These are phyloP conservation scores for Myanophis thanlyinensis DNA, from an alignment of 2,113 vertebrate genomes.

Conservation along the genomic window DNA sequence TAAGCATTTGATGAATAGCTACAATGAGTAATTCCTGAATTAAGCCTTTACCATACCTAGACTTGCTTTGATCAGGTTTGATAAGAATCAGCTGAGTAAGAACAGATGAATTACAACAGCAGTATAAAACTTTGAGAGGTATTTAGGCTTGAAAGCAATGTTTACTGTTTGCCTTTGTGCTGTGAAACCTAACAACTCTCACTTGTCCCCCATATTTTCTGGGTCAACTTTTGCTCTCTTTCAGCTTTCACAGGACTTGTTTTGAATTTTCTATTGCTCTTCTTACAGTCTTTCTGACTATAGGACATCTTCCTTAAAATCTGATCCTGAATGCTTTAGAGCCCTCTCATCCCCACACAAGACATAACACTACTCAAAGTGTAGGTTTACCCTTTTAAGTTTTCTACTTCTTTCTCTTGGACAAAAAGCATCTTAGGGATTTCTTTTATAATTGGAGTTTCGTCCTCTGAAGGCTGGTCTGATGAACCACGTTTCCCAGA, in stretches of 20 bases:
- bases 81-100: not conserved
- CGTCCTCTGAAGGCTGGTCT: not conserved
- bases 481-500: conserved; percentile 1
- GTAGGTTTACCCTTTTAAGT: conserved; percentile 43
- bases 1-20: not conserved
- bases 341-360: not conserved
- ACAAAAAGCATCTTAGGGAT: conserved; percentile 7
- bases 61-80: not conserved
- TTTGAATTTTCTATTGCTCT: not conserved
- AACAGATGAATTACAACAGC: not conserved
- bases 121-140: not conserved
- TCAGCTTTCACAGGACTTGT: not conserved
- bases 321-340: not conserved
- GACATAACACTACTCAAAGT: not conserved
- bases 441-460: conserved; percentile 15
- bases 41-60: not conserved
- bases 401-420: conserved; percentile 17
- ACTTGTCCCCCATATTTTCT: not conserved
- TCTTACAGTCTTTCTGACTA: not conserved
- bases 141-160: not conserved
- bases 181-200: not conserved
- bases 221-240: not conserved
- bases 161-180: not conserved
- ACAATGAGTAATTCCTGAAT: not conserved
- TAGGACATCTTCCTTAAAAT: not conserved